phyloP scores from a whole-genome alignment of 2,797 vertebrate species.

The Sebastes goodei region DNA sequence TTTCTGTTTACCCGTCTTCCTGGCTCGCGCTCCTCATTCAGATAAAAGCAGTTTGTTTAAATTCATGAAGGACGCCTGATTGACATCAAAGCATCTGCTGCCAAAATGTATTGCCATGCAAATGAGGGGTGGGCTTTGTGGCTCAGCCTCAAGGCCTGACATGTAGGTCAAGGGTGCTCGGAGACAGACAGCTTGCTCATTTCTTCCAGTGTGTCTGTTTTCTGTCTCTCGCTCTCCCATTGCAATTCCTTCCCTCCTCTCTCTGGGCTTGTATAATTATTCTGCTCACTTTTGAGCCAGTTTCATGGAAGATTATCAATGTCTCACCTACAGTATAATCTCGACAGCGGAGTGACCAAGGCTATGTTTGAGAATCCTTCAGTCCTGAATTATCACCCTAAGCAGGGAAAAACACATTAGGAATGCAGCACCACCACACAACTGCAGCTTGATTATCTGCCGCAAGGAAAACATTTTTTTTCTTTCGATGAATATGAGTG shows the following conservation, averaged over 20 bases:
- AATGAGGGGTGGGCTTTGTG: slow-evolving; percentile 38
- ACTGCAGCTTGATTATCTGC: slow-evolving; percentile 66
- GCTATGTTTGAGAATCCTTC: slow-evolving; percentile 43
- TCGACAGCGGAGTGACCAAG: slow-evolving; percentile 58
- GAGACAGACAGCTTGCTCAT: slow-evolving; percentile 54
- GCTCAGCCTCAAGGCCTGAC: slow-evolving; percentile 43
- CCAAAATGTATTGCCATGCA: slow-evolving; percentile 60
- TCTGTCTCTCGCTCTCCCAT: slow-evolving; percentile 28
- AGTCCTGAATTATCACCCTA: slow-evolving; percentile 61
- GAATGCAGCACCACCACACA: slow-evolving; percentile 59
- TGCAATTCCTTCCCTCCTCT: slow-evolving; percentile 39
- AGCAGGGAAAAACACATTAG: slow-evolving; percentile 56
- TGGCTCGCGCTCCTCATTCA: slow-evolving; percentile 12
- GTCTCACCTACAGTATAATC: slow-evolving; percentile 55
- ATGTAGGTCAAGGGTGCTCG: slow-evolving; percentile 65
- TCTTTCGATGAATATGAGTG: slow-evolving; percentile 34
- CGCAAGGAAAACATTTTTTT: slow-evolving; percentile 32
- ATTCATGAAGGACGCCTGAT: slow-evolving; percentile 41
- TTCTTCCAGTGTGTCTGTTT: slow-evolving; percentile 35
- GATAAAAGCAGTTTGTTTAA: slow-evolving; percentile 45
- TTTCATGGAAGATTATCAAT: slow-evolving; percentile 66
- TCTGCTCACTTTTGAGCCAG: slow-evolving; percentile 54
- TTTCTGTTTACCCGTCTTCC: slow-evolving; percentile 1
- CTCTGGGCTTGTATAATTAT: slow-evolving; percentile 40
- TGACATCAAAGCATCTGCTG: slow-evolving; percentile 57